Evolutionary conservation across 23 tunicate species (phyloP), one percentile per base, ranked within the genome.

Genomic region (Diplosoma virens): DNA sequence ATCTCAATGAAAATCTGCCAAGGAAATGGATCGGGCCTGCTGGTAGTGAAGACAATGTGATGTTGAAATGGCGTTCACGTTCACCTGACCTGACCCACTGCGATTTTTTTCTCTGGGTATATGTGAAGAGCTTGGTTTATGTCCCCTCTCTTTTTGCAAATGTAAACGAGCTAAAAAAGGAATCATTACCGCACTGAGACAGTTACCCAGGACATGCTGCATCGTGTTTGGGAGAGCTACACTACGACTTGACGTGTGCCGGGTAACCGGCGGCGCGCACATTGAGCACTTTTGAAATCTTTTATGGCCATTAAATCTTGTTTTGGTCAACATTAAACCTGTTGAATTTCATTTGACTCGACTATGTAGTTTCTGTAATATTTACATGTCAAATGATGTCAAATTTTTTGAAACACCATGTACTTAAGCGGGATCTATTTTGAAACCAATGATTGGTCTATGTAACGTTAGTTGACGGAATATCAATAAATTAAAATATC

Each of bases 71-170:
- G 52, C 74, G 25, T 25, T 52, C 52, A 26, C 50, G 74, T 17
- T 67, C 74, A 34, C 52, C 52, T 18, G 74, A 67, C 52, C 30
- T 67, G 52, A 67, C 52, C 26, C 74, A 50, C 7, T 67, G 74
- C 52, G 52, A 67, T 67, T 67, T 67, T 23, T 67, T 67, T 67
- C 52, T 67, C 18, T 67, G 74, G 74, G 74, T 50, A 22, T 18
- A 34, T 67, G 74, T 67, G 52, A 67, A 35, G 17, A 52, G 74
- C 17, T 67, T 67, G 27, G 74, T 67, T 16, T 67, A 34, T 27
- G 74, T 67, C 25, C 52, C 74, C 23, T 52, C 74, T 67, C 22
- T 67, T 24, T 52, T 52, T 27, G 24, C 52, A 67, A 36, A 67
- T 52, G 52, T 67, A 36, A 52, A 16, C 5, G 52, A 67, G 23